phyloP scores from a whole-genome alignment of 2,113 vertebrate species.

The Junco hyemalis region DNA sequence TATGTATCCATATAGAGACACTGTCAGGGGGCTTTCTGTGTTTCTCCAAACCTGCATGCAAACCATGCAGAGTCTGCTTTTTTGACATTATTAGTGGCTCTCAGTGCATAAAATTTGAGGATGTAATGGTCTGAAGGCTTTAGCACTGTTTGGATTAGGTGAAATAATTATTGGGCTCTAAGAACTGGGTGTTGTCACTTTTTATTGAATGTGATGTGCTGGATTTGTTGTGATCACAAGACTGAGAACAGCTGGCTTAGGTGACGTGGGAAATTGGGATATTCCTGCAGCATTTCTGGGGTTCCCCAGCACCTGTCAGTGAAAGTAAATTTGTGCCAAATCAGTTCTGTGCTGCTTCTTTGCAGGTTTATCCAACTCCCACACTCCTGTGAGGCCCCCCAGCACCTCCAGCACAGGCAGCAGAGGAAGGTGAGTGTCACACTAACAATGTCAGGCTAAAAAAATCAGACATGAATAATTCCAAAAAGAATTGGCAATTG shows the following conservation, averaged over 20 bases:
- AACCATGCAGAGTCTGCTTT: background rate
- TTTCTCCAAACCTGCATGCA: background rate
- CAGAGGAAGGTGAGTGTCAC: slow-evolving; percentile 86
- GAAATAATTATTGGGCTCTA: background rate
- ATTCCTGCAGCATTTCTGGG: background rate
- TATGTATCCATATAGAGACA: background rate
- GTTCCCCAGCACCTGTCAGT: background rate
- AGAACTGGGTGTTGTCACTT: background rate
- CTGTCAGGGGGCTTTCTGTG: background rate
- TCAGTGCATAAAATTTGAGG: background rate
- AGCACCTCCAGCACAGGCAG: slow-evolving; percentile 98
- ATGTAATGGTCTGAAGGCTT: background rate
- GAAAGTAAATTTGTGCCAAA: background rate
- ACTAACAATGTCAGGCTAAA: background rate
- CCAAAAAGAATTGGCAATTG: background rate
- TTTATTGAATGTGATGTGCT: background rate
- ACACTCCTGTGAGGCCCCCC: slow-evolving; percentile 93
- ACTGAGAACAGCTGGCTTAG: background rate
- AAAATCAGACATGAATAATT: background rate
- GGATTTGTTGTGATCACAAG: background rate
- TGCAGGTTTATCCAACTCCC: slow-evolving; percentile 91
- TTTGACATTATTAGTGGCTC: background rate
- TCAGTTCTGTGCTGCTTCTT: background rate
- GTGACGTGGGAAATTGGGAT: background rate
- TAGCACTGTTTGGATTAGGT: background rate